Conservation (phyloP, 2,888 invertebrate genomes). For the Folsomia manolachei region DNA sequence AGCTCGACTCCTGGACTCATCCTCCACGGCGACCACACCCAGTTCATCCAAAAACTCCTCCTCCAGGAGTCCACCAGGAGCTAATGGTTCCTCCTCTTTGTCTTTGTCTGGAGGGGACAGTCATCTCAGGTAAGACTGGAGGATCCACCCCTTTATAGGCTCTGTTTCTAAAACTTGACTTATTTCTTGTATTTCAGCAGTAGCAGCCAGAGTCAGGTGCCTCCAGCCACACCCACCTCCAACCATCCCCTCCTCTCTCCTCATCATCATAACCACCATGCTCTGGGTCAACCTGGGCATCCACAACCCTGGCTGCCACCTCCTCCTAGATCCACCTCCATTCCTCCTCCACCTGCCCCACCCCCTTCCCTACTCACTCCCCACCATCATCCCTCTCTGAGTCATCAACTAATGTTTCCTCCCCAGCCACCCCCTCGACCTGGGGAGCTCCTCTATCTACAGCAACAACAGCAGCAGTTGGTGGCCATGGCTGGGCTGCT, state of each 20-base stretch:
- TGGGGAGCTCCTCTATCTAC: too few relatives aligned
- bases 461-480: too few relatives aligned
- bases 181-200: background rate
- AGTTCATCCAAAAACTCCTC: background rate
- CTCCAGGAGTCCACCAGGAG: background rate
- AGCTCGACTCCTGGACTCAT: slow-evolving; percentile 47
- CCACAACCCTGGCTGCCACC: too few relatives aligned
- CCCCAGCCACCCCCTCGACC: background rate
- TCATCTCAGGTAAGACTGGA: too few relatives aligned
- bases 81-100: slow-evolving; percentile 56
- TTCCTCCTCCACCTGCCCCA: background rate
- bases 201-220: background rate
- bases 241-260: background rate
- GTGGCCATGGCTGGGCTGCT: too few relatives aligned
- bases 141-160: too few relatives aligned
- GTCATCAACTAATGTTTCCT: too few relatives aligned
- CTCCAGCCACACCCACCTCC: background rate
- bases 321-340: background rate
- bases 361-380: background rate
- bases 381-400: background rate
- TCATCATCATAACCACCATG: too few relatives aligned
- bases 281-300: too few relatives aligned
- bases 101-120: too few relatives aligned
- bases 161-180: too few relatives aligned
- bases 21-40: slow-evolving; percentile 32